Percentiles rank a stretch among this genome's conserved stretches.
These are phyloP conservation scores for Lepidurus couesii DNA, from an alignment of 1,140 invertebrate genomes.

Conservation along the genomic window DNA sequence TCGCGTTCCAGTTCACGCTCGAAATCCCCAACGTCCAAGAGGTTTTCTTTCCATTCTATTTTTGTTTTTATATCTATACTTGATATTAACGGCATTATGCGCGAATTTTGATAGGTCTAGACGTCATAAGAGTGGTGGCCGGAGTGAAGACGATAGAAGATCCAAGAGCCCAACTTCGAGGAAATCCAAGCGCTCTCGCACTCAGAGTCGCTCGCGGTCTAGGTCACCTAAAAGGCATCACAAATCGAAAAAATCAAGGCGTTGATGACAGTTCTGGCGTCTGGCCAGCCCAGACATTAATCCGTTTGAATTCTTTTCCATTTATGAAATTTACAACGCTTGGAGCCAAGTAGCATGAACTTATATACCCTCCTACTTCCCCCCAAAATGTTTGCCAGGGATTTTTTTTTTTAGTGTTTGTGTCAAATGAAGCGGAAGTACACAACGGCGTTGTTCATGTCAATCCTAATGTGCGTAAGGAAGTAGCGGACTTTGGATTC, in stretches of 20 bases:
- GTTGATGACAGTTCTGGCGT: not conserved
- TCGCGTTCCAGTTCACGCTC: constrained; percentile 14
- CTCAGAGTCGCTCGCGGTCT: not conserved
- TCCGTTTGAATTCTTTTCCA: not conserved
- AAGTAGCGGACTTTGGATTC: no score
- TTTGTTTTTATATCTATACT: not conserved
- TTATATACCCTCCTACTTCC: no score
- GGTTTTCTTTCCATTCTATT: not conserved
- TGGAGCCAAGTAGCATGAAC: not conserved
- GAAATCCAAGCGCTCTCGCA: not conserved
- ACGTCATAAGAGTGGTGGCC: not conserved
- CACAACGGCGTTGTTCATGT: no score
- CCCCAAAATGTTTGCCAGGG: no score
- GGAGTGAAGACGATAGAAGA: not conserved
- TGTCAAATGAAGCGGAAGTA: no score
- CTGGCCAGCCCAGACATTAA: not conserved
- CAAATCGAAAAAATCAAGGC: constrained; percentile 9
- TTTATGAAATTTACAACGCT: not conserved
- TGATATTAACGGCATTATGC: not conserved
- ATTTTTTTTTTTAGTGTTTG: no score
- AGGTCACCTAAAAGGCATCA: not conserved
- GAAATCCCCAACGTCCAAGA: constrained; percentile 23
- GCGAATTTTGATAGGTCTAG: not conserved
- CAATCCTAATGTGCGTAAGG: no score
- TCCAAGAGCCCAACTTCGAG: not conserved